Base-by-base conservation (phyloP, 2,797 vertebrate genomes). In the Buceros bicornis region DNA sequence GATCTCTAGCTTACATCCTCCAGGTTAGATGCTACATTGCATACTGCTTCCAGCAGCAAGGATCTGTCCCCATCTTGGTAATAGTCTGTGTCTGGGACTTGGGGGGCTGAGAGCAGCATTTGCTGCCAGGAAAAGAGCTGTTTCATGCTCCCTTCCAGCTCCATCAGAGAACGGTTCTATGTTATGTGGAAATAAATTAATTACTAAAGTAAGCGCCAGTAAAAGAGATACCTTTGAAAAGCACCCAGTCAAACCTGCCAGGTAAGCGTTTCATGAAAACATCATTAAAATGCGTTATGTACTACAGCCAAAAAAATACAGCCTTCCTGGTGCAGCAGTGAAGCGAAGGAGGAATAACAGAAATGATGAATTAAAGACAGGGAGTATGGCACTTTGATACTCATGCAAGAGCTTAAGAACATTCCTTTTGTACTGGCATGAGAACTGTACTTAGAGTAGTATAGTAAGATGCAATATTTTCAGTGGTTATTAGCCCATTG, bases 31-130 rank as follows among this genome's bases (percentile, higher is more conserved):
- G 37, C 37, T 12, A 40, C 37, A 40, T 7, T 33, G 37, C 37
- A 37, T 28, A 50, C 42, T 29, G 37, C 79, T 81, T 67, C 37
- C 47, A 71, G 53, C 61, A 74, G 24, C 25, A 71, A 18, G 5
- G 42, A 35, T 74, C 31, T 54, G 22, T 42, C 31, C 62, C 43
- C 16, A 0, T 19, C 14, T 35, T 45, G 40, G 24, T 42, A 35
- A 35, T 13, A 11, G 11, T 43, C 29, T 0, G 0, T 51, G 8
- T 65, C 31, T 60, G 33, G 35, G 31, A 6, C 31, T n/a, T 40
- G 13, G 5, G 29, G 26, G 31, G 58, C 10, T 14, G 12, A 53
- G 14, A 62, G 20, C 28, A 90, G n/a, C 1, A 0, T 60, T 74
- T 13, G 2, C 57, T 83, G 8, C 17, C 29, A 22, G 29, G 12